Conservation (phyloP, 2,113 vertebrate species). For the Ancistrus triradiatus region DNA sequence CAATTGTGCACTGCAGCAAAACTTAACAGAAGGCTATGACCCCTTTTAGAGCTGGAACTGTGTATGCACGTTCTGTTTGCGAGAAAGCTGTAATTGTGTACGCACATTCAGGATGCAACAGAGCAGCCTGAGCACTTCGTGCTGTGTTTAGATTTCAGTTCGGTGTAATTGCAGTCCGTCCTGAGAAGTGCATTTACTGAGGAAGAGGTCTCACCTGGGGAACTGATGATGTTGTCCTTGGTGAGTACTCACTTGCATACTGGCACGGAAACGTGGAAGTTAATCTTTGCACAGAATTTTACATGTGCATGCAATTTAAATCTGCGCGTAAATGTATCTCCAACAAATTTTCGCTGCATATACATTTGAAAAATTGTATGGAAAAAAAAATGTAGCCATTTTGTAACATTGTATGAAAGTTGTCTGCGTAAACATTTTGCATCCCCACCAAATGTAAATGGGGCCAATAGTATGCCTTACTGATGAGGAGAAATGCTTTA, state of each 20-base stretch:
- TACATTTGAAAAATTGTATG: too few relatives aligned
- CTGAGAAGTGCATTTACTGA: slow-evolving; percentile 9
- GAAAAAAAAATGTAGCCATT: too few relatives aligned
- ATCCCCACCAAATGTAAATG: slow-evolving; percentile 23
- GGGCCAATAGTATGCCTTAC: slow-evolving; percentile 15
- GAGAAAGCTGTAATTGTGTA: not conserved
- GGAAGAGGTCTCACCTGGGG: slow-evolving; percentile 27
- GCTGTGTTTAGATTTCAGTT: slow-evolving; percentile 35
- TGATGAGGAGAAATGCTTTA: too few relatives aligned
- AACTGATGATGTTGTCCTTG: slow-evolving; percentile 17
- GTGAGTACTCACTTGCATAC: slow-evolving; percentile 30
- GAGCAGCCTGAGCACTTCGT: slow-evolving; percentile 22
- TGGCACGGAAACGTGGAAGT: slow-evolving; percentile 3
- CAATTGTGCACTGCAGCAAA: not conserved
- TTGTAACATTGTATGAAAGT: too few relatives aligned
- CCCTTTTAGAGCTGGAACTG: slow-evolving; percentile 22
- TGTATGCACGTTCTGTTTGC: slow-evolving; percentile 7
- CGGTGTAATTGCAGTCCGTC: slow-evolving; percentile 17
- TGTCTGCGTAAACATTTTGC: slow-evolving; percentile 18
- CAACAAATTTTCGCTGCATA: slow-evolving; percentile 12
- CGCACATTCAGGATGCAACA: not conserved
- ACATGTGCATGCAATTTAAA: slow-evolving; percentile 18
- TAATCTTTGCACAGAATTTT: too few relatives aligned
- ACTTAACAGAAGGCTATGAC: slow-evolving; percentile 6
- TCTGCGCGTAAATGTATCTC: slow-evolving; percentile 19